These are phyloP conservation scores for Chauna torquata DNA, from an alignment of 2,113 vertebrate species.

Conservation along the genomic window DNA sequence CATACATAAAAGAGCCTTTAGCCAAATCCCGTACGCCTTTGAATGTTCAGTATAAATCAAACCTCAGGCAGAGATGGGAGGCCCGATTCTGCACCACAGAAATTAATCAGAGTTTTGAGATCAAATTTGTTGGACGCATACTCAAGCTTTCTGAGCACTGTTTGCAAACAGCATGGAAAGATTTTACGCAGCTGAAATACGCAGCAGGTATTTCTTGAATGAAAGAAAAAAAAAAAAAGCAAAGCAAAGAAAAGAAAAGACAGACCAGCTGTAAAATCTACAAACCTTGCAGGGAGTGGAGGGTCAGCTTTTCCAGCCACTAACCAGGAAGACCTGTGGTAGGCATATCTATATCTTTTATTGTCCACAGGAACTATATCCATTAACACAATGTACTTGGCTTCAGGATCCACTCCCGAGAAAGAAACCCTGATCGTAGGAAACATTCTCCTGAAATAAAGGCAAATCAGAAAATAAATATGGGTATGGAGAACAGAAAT, in stretches of 20 bases:
- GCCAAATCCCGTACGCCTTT: background rate
- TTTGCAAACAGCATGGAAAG: background rate
- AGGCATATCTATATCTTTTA: conserved; percentile 97
- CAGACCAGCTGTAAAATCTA: background rate
- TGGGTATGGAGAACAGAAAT: background rate
- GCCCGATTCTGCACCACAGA: background rate
- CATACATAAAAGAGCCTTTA: background rate
- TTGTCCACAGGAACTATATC: conserved; percentile 99
- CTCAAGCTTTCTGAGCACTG: background rate
- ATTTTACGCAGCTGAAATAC: too few relatives aligned
- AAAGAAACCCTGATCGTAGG: conserved; percentile 98
- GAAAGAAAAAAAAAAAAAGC: too few relatives aligned
- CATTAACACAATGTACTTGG: conserved; percentile 98
- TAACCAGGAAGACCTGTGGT: conserved; percentile 97
- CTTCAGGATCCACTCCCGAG: conserved; percentile 95
- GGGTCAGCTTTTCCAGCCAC: conserved; percentile 98
- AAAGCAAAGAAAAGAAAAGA: background rate
- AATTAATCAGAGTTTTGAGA: background rate
- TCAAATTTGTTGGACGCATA: background rate
- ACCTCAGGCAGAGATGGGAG: background rate
- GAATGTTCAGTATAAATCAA: background rate
- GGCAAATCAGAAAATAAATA: conserved; percentile 31
- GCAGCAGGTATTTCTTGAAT: background rate
- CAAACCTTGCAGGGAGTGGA: conserved; percentile 93
- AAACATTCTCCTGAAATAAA: conserved; percentile 92